Evolutionary conservation across 1,140 invertebrate genomes (phyloP), one percentile per base, ranked within the genome.

Genomic region (Drosophila azteca): DNA sequence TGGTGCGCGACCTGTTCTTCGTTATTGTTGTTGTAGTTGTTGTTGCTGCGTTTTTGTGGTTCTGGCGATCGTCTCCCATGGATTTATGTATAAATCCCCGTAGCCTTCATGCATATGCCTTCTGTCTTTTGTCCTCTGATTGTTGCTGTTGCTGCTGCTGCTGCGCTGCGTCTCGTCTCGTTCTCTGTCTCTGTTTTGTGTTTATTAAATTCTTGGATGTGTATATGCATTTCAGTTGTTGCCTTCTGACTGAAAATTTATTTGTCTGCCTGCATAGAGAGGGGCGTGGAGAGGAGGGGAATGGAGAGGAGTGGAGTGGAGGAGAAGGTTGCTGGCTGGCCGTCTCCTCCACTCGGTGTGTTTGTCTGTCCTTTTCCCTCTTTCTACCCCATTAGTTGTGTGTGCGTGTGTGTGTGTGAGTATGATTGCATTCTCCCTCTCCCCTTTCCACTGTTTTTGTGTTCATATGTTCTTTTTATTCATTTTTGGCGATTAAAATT

Each of bases 401-500:
- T 9, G 31, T 31, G 51, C 17, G 13, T 63, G 44, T 57, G 29
- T 71, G 48, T 70, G 65, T 70, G 9, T 49, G 48, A 17, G n/a
- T 46, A 22, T 11, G 24, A 15, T 20, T 49, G 44, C 3, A 43
- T 35, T 48, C 35, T 51, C 52, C 31, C 22, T 43, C 51, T 45
- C 48, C 31, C 17, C 35, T 46, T 45, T 22, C 35, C 50, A 20
- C 57, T 55, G 52, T 60, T 48, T 5, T 26, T 4, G 24, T 26
- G 22, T 24, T 35, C 53, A 63, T 77, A 57, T 64, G 51, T 60
- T 72, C 50, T 59, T 67, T 69, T 67, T 57, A 49, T 81, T 81
- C 66, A 74, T 74, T 85, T 85, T 85, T 81, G 82, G 82, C 78
- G 82, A 85, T 85, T 85, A 85, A 85, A 85, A 85, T 85, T 85